These are phyloP conservation scores for Sinocyclocheilus anophthalmus DNA, from an alignment of 2,113 vertebrate species.

Conservation along the genomic window DNA sequence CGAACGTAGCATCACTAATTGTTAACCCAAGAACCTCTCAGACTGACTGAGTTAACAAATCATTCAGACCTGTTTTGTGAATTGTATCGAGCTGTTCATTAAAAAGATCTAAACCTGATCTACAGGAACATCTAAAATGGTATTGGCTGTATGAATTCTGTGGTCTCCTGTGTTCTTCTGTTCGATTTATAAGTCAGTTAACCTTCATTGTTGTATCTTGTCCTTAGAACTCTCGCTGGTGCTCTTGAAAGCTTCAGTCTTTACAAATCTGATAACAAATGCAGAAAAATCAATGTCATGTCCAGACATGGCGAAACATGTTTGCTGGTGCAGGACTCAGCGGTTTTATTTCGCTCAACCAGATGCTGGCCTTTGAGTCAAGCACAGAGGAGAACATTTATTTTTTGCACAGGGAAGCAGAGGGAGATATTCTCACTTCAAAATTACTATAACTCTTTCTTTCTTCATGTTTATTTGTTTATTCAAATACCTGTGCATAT, in stretches of 20 bases:
- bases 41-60: no score
- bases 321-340: neutral
- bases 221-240: neutral
- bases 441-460: neutral
- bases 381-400: neutral
- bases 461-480: neutral
- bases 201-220: constrained; percentile 15
- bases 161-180: neutral
- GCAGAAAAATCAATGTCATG: constrained; percentile 38
- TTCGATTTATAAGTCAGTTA: neutral
- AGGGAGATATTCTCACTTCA: neutral
- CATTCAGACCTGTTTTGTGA: neutral
- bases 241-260: constrained; percentile 27
- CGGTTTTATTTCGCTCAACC: neutral
- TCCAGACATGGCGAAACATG: constrained; percentile 41
- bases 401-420: constrained; percentile 21
- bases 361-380: constrained; percentile 8
- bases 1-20: neutral
- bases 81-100: neutral
- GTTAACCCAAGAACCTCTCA: neutral
- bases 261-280: constrained; percentile 44
- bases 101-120: neutral
- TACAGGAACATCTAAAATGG: neutral
- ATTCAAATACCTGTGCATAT: constrained; percentile 6
- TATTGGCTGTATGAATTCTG: neutral